Conservation (phyloP, 2,113 vertebrate species). For the Aviceda subcristata region DNA sequence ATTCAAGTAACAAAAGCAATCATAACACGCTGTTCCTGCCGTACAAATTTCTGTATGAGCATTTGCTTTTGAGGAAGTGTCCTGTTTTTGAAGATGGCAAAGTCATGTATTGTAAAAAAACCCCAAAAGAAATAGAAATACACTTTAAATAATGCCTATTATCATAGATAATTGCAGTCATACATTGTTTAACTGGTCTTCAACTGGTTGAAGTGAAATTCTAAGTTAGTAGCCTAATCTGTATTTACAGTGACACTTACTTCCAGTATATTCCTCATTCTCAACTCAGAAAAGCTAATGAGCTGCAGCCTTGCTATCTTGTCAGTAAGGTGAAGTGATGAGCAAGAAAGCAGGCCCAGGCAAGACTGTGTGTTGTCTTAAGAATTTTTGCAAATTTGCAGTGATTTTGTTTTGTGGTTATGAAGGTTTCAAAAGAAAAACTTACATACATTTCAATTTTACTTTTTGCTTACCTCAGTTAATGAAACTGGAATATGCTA, state of each 20-base stretch:
- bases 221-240: background rate
- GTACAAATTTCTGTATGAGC: background rate
- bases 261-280: background rate
- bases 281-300: background rate
- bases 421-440: background rate
- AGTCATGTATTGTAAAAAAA: background rate
- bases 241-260: background rate
- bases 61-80: background rate
- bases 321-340: background rate
- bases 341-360: background rate
- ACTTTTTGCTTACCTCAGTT: background rate
- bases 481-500: background rate
- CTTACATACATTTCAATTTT: background rate
- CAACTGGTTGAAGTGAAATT: background rate
- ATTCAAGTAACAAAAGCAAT: background rate
- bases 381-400: background rate
- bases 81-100: background rate
- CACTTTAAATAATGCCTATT: background rate
- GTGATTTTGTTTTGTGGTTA: background rate
- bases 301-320: background rate
- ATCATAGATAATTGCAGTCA: background rate
- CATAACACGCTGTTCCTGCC: background rate
- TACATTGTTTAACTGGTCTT: background rate
- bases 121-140: background rate
- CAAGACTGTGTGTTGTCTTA: background rate